A percentile compares a stretch with the other conserved stretches of the same genome.
phyloP scores from a whole-genome alignment of 2,797 vertebrate genomes.

The Alectoris magna region DNA sequence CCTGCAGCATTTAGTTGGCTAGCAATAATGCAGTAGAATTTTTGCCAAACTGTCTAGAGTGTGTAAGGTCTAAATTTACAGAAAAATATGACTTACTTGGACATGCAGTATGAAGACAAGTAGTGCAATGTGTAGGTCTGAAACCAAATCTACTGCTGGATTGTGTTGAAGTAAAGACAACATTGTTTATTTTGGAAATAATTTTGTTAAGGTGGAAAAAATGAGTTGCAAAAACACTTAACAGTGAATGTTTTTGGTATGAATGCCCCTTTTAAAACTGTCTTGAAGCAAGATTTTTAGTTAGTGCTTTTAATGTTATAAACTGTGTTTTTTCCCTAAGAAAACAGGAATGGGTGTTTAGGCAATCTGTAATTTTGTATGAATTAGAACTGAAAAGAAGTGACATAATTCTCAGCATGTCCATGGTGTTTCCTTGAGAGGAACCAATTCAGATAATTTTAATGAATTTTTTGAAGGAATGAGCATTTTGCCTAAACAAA shows the following conservation, averaged over 20 bases:
- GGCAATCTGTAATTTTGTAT: not conserved
- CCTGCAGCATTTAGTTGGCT: not conserved
- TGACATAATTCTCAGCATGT: not conserved
- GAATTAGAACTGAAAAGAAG: not conserved
- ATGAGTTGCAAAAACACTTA: not conserved
- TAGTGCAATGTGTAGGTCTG: not conserved
- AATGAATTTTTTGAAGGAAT: not conserved
- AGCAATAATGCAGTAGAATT: not conserved
- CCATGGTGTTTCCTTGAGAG: not conserved
- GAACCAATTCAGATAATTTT: not conserved
- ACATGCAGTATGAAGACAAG: not conserved
- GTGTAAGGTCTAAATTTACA: not conserved
- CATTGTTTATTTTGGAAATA: not conserved
- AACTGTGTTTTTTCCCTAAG: not conserved
- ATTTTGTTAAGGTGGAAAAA: not conserved
- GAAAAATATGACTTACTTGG: not conserved
- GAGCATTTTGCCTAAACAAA: not conserved
- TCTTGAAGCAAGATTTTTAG: not conserved
- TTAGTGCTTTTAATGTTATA: not conserved
- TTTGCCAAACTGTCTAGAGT: not conserved
- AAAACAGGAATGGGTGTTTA: not conserved
- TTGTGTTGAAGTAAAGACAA: not conserved
- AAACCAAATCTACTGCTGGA: not conserved
- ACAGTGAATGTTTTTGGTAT: slow-evolving; percentile 6
- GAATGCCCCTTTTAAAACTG: not conserved